Conservation (phyloP, 37 sponge, comb jelly and placozoan species). For the Petrosia ficiformis region DNA sequence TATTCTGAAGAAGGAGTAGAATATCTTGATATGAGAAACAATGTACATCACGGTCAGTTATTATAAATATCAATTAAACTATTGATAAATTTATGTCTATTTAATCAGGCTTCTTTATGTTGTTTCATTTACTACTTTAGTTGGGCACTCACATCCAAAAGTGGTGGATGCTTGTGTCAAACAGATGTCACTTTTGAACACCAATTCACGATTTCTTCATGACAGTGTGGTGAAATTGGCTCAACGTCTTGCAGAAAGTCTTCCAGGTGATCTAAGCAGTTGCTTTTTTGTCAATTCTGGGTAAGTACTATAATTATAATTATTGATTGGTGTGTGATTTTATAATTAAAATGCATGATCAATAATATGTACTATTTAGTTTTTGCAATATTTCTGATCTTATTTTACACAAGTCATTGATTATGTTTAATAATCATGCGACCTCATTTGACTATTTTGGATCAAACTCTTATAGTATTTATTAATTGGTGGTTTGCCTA, state of each 20-base stretch:
- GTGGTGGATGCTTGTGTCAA: constrained; percentile 72
- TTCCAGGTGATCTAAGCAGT: constrained; percentile 57
- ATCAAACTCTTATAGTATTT: too few relatives aligned
- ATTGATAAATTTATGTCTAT: neutral
- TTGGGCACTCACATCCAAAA: constrained; percentile 89
- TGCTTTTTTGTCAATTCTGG: constrained; percentile 85
- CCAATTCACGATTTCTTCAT: constrained; percentile 86
- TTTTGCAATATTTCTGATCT: too few relatives aligned
- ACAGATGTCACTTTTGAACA: constrained; percentile 84
- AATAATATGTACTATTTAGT: too few relatives aligned
- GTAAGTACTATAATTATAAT: constrained; percentile 17
- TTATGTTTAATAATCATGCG: too few relatives aligned
- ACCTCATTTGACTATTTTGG: too few relatives aligned
- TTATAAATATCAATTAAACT: neutral
- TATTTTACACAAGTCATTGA: too few relatives aligned
- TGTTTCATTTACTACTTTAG: constrained; percentile 35
- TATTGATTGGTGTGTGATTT: neutral
- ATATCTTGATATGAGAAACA: constrained; percentile 88
- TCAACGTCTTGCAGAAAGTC: constrained; percentile 40
- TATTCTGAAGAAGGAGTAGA: constrained; percentile 59
- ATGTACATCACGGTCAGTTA: constrained; percentile 77
- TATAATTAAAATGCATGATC: neutral
- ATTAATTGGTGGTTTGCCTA: too few relatives aligned
- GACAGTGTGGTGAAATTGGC: constrained; percentile 69
- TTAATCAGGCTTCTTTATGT: too few relatives aligned